phyloP scores from a whole-genome alignment of 2,888 invertebrate species.

The Diogma glabrata region DNA sequence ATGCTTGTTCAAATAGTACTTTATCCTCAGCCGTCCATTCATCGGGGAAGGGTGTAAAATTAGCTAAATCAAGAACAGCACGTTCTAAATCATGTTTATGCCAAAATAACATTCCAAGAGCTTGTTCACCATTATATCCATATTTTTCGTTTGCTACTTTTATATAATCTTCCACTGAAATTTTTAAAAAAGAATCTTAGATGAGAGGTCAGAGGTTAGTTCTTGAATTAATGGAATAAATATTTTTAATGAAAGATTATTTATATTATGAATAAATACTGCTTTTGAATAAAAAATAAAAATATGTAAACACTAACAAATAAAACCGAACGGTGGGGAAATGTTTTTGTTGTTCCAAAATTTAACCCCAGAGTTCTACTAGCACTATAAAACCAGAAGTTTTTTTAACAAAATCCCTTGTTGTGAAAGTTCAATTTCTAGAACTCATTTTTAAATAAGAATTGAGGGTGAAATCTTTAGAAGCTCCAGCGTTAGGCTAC shows the following conservation, averaged over 20 bases:
- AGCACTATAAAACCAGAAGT: no score
- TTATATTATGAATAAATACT: no score
- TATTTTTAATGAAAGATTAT: background rate
- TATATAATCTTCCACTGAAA: conserved; percentile 90
- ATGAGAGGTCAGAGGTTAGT: background rate
- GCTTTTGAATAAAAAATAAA: no score
- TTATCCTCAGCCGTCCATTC: conserved; percentile 98
- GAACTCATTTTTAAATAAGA: no score
- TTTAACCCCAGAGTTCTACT: no score
- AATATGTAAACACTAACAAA: no score
- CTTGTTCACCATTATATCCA: conserved; percentile 95
- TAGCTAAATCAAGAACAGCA: conserved; percentile 85
- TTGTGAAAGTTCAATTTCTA: no score
- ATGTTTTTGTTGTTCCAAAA: no score
- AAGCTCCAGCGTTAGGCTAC: no score
- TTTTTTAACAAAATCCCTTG: no score
- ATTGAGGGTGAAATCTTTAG: no score
- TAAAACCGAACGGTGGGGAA: no score
- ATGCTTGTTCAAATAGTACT: conserved; percentile 95
- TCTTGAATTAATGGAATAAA: conserved; percentile 8
- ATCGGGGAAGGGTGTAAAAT: conserved; percentile 95
- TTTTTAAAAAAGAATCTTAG: conserved; percentile 9
- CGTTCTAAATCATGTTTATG: conserved; percentile 91
- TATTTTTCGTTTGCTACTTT: conserved; percentile 91
- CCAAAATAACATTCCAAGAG: conserved; percentile 96